These are phyloP conservation scores for Solenopsis fugax DNA, from an alignment of 1,140 invertebrate species.

Conservation along the genomic window DNA sequence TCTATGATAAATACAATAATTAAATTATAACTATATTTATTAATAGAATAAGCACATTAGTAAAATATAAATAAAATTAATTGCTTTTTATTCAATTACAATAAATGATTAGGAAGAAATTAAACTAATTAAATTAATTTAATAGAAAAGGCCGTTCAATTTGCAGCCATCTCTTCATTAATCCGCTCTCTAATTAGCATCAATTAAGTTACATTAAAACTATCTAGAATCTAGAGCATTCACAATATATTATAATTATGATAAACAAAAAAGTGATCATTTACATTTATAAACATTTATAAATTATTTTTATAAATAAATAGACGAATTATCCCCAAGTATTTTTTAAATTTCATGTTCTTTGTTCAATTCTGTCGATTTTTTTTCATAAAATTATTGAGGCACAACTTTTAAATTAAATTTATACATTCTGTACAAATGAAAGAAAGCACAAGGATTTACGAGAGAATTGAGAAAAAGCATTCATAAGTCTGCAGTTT, in stretches of 20 bases:
- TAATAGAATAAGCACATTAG: background rate
- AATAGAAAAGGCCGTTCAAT: background rate
- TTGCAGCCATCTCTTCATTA: slow-evolving; percentile 6
- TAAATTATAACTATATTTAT: background rate
- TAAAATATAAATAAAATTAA: slow-evolving; percentile 38
- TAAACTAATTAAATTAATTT: slow-evolving; percentile 22
- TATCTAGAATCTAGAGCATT: slow-evolving; percentile 39
- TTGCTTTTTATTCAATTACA: background rate
- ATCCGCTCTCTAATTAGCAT: slow-evolving; percentile 55
- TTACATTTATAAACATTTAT: background rate
- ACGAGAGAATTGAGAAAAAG: background rate
- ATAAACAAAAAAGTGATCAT: background rate
- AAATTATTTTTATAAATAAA: slow-evolving; percentile 14
- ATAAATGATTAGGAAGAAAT: background rate
- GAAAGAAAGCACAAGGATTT: background rate
- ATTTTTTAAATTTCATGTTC: background rate
- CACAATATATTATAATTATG: background rate
- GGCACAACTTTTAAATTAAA: background rate
- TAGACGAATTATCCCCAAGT: background rate
- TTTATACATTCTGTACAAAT: background rate
- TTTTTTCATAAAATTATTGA: slow-evolving; percentile 3
- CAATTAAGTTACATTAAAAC: slow-evolving; percentile 63
- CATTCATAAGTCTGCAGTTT: no score
- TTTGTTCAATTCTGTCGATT: background rate
- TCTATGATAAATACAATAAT: slow-evolving; percentile 69